Percentiles rank a stretch among this genome's conserved stretches.
Conservation (phyloP, 2,888 invertebrate genomes). For the Pyrocoelia pectoralis region DNA sequence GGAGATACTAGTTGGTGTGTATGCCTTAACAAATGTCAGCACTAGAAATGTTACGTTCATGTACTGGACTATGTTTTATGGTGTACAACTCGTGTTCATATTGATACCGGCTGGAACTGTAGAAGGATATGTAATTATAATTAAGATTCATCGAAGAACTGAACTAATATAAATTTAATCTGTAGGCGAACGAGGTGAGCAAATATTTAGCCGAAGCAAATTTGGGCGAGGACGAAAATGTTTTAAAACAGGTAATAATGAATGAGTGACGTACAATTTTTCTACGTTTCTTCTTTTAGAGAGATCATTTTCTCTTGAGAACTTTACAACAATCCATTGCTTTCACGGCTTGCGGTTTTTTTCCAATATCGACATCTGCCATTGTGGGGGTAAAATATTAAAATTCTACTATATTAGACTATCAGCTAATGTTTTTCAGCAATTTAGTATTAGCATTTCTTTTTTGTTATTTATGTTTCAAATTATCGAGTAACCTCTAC, state of each 20-base stretch:
- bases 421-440: conserved; percentile 16
- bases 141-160: background rate
- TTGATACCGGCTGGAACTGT: conserved; percentile 23
- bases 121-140: conserved; percentile 17
- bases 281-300: conserved; percentile 25
- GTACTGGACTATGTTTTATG: conserved; percentile 28
- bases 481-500: conserved; percentile 24
- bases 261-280: background rate
- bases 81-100: conserved; percentile 17
- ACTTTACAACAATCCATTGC: conserved; percentile 37
- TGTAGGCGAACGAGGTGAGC: conserved; percentile 25
- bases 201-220: conserved; percentile 27
- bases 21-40: conserved; percentile 4
- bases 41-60: conserved; percentile 16
- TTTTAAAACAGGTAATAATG: conserved; percentile 22
- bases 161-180: background rate
- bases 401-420: background rate
- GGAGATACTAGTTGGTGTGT: conserved; percentile 27
- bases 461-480: conserved; percentile 30
- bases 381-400: conserved; percentile 32
- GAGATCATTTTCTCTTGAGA: conserved; percentile 38
- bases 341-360: conserved; percentile 38
- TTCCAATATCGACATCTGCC: conserved; percentile 39
- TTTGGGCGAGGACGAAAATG: conserved; percentile 17
- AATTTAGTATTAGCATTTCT: conserved; percentile 30